Evolutionary conservation across 2,888 invertebrate genomes (phyloP), one percentile per base, ranked within the genome.

Genomic region (Cataglyphis albicans): DNA sequence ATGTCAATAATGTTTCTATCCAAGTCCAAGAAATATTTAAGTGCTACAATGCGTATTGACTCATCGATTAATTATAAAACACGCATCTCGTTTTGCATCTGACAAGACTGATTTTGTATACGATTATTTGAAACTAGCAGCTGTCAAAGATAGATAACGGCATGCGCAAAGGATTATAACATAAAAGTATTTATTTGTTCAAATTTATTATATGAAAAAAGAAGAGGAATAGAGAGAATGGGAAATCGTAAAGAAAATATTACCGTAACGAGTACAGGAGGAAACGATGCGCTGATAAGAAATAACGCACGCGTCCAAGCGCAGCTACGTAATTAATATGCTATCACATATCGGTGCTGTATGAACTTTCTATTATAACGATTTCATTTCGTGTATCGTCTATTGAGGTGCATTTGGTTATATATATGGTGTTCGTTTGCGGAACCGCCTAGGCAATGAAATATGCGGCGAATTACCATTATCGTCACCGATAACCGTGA

Each of bases 331-430:
- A 88, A 92, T 92, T 91, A 91, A 90, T 90, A 89, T 87, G 87
- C 90, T 78, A 83, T 83, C 86, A 82, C 6, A 35, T 35, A 35
- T 89, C 86, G 89, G 90, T 91, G 90, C 88, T 87, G 87, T 86
- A 88, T 83, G 84, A 89, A 91, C 93, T 93, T 93, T 93, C 93
- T 92, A 92, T 91, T 91, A 48, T 48, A 91, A 92, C 86, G 88
- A 92, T 91, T 92, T 90, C 87, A 87, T 90, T 92, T 92, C 91
- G 86, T 81, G 84, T 75, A 85, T 89, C 85, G 83, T 44, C 81
- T 84, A 63, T 15, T 32, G 25, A 32, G 21, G 25, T 57, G 84
- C 84, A 78, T 52, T 76, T 25, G 52, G 48, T 84, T 64, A 35
- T 64, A 25, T 25, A 32, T 72, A 75, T n/a, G 65, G 32, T 61